Evolutionary conservation across 2,113 vertebrate species (phyloP), one percentile per base, ranked within the genome.

Genomic region (Myotis davidii): DNA sequence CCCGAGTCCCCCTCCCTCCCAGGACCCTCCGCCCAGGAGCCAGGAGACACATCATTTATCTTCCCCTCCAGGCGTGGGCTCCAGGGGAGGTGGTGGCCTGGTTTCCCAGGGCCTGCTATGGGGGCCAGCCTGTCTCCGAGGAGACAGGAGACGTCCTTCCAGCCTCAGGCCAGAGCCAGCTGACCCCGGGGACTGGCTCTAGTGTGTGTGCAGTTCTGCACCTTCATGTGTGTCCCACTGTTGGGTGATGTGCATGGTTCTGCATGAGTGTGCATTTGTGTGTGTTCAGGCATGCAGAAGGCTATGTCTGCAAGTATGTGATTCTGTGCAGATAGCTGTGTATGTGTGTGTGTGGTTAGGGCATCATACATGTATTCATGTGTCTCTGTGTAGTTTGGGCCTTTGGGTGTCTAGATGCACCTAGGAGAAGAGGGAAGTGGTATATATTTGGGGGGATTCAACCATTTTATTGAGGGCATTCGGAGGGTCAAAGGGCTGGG

Each of bases 61-160:
- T 79, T 93, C n/a, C 16, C 32, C 5, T 61, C 34, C 3, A 34
- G 39, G 3, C 0, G 0, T 13, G 59, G 78, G 72, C 85, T 29
- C 72, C 45, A 29, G 77, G 0, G 59, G 69, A 61, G 37, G 69
- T 13, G 10, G 37, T 52, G 61, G 64, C 48, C 81, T 69, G 39
- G 34, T 92, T 95, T 92, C 65, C 85, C 48, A 87, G 85, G 64
- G n/a, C 70, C 72, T 52, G 61, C 54, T 34, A 17, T 34, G 8
- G 6, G 20, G 5, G 50, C 56, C 73, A 37, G 90, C 21, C 37
- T 50, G 73, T 88, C 93, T 95, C 52, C 13, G 1, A 48, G 69
- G 88, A 79, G 52, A 56, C 0, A 79, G 77, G 52, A 89, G 64
- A 77, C 0, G 1, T 48, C 39, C 52, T 90, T 45, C 61, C n/a